Evolutionary conservation across 2,113 vertebrate genomes (phyloP).

Genomic region (Chionomys nivalis): DNA sequence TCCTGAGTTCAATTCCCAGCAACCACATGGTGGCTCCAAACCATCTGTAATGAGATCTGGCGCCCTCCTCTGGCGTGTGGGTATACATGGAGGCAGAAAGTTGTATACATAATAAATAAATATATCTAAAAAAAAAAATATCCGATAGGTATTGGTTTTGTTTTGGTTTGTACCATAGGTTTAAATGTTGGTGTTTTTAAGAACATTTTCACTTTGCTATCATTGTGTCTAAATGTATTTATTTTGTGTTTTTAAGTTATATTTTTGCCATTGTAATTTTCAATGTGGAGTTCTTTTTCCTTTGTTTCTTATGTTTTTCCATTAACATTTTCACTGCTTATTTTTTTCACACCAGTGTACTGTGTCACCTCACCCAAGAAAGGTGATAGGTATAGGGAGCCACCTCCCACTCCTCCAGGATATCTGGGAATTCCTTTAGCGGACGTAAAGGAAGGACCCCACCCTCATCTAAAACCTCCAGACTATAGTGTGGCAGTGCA

Average conservation of each 20-base stretch:
- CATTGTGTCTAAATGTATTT: conserved; percentile 84
- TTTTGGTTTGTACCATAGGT: not conserved
- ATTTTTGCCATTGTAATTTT: conserved; percentile 86
- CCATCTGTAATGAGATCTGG: too few relatives aligned
- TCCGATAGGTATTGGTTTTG: not conserved
- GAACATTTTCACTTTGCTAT: conserved; percentile 77
- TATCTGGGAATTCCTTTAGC: conserved; percentile 97
- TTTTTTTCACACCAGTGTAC: conserved; percentile 93
- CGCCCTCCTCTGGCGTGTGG: too few relatives aligned
- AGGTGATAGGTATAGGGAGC: conserved; percentile 97
- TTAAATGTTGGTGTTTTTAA: conserved; percentile 29
- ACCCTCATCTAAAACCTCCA: conserved; percentile 94
- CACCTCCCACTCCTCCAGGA: conserved; percentile 97
- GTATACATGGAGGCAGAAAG: too few relatives aligned
- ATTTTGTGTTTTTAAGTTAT: conserved; percentile 84
- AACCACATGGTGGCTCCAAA: too few relatives aligned
- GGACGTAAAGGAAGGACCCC: conserved; percentile 91
- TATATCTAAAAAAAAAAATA: too few relatives aligned
- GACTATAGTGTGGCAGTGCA: conserved; percentile 98
- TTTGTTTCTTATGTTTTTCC: conserved; percentile 83
- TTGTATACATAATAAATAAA: too few relatives aligned
- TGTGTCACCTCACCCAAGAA: conserved; percentile 97
- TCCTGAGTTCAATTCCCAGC: too few relatives aligned
- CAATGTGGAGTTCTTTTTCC: conserved; percentile 45
- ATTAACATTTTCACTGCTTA: conserved; percentile 88